Base-by-base conservation (phyloP, 2,797 vertebrate species). In the Monodelphis domestica region DNA sequence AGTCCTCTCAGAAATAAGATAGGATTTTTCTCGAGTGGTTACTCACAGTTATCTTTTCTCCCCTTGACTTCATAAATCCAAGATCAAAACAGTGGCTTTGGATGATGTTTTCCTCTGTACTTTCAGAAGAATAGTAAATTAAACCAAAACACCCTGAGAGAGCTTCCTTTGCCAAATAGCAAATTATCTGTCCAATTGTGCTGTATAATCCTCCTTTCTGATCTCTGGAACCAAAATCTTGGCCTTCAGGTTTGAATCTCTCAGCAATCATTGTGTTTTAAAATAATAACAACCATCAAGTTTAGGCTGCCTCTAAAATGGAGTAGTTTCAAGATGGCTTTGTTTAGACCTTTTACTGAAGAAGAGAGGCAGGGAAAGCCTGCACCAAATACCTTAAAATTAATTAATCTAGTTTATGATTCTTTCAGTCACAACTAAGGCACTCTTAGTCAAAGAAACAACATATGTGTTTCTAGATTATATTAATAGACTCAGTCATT, bases 231-330 rank as follows among this genome's bases (percentile, higher is more conserved):
- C 53, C 52, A 92, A 90, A 91, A 70, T 94, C 95, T 95, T 97
- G 95, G 95, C 91, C 53, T 94, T 89, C 94, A 53, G 53, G 17
- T 91, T 54, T 50, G 54, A 96, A 24, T 87, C 95, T 97, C 97
- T 97, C 96, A 95, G 84, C 95, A 94, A 92, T 70, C 38, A 92
- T 94, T 96, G 97, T 96, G 70, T 95, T 97, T 89, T 91, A 95
- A 93, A 70, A 94, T 87, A 93, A 95, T 93, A 89, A 94, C 30
- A 95, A 55, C 78, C 94, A 95, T 95, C 94, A 78, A 92, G 94
- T 97, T 97, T 24, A 84, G 96, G 90, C 89, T 95, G 91, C 89
- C 96, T 54, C 56, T 53, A 91, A 94, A 94, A 92, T 95, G 96
- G 56, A 95, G 90, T 50, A 70, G 57, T 94, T 97, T 95, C 51